Base-by-base conservation (phyloP, 2,888 invertebrate species). In the Caenorhabditis becei region DNA sequence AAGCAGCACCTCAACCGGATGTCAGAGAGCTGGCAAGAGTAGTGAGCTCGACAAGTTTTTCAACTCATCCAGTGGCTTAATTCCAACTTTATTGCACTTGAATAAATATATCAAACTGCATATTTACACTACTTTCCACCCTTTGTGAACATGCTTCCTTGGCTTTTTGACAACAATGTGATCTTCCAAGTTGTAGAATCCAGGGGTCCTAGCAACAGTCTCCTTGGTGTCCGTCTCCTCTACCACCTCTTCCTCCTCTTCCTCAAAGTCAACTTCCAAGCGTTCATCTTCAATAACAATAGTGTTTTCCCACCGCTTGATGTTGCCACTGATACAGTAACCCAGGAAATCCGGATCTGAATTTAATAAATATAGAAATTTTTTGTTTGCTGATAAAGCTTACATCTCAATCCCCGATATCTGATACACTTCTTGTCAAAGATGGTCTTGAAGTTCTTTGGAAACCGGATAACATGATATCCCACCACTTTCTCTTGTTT, bases 381-480 rank as follows among this genome's bases (percentile, higher is more conserved):
- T n/a, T n/a, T n/a, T n/a, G n/a, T n/a, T n/a, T n/a, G n/a, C n/a
- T n/a, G n/a, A n/a, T n/a, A n/a, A n/a, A n/a, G 18, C n/a, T 47
- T 47, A 47, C 47, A 47, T 47, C 47, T 47, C 47, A 47, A 47
- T 47, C 47, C 47, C 47, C 47, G 4, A 18, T 18, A 18, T 47
- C 47, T n/a, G 18, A 47, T 47, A 10, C 47, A 47, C 10, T 47
- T 47, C 47, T 47, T 47, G 47, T 47, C 47, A 20, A 47, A 47
- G 10, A 47, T n/a, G 10, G 47, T 47, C 47, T 47, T 47, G 47
- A 18, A 47, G 18, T 47, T 47, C 18, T 47, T 47, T 20, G 47
- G 47, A 18, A 47, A 18, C 5, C 47, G 47, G 2, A 47, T 18
- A 2, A 47, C 47, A 20, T 47, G 47, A 10, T 47, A 47, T 7